Percentiles rank a stretch among this genome's conserved stretches.
These are phyloP conservation scores for Lacanobia wlatinum DNA, from an alignment of 2,888 invertebrate genomes.

Conservation along the genomic window DNA sequence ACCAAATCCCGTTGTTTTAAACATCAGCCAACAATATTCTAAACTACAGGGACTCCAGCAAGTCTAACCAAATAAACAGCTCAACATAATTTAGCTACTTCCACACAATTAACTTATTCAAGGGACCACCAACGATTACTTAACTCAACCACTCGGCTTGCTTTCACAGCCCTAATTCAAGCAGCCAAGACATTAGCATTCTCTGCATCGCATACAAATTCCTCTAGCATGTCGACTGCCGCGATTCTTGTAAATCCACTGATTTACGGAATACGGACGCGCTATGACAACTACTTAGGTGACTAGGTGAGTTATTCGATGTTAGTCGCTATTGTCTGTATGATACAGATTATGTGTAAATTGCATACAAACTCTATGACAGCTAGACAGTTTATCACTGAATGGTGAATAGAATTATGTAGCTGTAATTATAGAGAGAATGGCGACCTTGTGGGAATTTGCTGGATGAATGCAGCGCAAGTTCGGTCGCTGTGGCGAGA, in stretches of 20 bases:
- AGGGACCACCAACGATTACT: slow-evolving; percentile 47
- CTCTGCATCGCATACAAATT: slow-evolving; percentile 76
- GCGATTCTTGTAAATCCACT: slow-evolving; percentile 68
- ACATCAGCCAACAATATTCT: not conserved
- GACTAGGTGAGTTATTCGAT: slow-evolving; percentile 26
- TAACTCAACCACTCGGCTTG: slow-evolving; percentile 8
- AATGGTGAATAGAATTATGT: slow-evolving; percentile 15
- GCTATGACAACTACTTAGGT: slow-evolving; percentile 19
- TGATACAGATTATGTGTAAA: slow-evolving; percentile 52
- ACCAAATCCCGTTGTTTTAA: not conserved
- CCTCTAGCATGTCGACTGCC: slow-evolving; percentile 73
- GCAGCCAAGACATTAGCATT: slow-evolving; percentile 76
- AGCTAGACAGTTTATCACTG: slow-evolving; percentile 48
- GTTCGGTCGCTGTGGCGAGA: no score
- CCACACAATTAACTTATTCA: slow-evolving; percentile 13
- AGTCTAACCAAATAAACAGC: not conserved
- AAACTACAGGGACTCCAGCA: not conserved
- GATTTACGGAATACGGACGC: slow-evolving; percentile 74
- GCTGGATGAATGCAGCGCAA: not conserved
- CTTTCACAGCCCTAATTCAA: slow-evolving; percentile 70
- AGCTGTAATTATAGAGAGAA: slow-evolving; percentile 6
- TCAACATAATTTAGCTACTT: not conserved
- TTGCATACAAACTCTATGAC: slow-evolving; percentile 42
- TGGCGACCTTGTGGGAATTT: not conserved
- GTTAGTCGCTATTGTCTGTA: slow-evolving; percentile 42